Conservation (phyloP, 2,888 invertebrate species). For the Ypsolopha sequella region DNA sequence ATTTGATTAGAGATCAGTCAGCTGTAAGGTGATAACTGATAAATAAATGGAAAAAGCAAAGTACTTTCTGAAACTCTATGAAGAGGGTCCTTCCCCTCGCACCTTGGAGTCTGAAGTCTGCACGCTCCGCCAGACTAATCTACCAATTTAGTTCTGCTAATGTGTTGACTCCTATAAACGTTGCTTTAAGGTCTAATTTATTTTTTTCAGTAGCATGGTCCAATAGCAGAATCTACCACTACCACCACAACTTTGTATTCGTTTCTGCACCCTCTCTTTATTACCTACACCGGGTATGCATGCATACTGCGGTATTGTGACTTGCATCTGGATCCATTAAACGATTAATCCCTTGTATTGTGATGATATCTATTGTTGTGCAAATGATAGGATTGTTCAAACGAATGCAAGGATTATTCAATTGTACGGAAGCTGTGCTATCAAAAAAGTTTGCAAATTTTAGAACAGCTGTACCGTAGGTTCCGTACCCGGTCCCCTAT, state of each 20-base stretch:
- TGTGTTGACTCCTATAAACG: constrained; percentile 19
- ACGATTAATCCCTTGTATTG: constrained; percentile 53
- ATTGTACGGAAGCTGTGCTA: background rate
- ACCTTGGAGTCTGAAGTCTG: constrained; percentile 43
- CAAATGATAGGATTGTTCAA: constrained; percentile 17
- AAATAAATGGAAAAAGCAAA: background rate
- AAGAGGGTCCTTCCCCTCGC: constrained; percentile 28
- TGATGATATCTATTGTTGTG: constrained; percentile 29
- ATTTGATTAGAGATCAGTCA: background rate
- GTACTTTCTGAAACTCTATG: background rate
- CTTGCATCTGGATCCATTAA: constrained; percentile 54
- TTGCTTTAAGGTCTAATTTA: constrained; percentile 29
- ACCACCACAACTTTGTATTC: constrained; percentile 30
- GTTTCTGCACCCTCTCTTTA: constrained; percentile 56
- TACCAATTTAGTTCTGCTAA: constrained; percentile 23
- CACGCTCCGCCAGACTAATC: constrained; percentile 47
- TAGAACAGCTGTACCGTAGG: no score
- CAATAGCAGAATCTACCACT: background rate
- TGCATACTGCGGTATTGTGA: constrained; percentile 62
- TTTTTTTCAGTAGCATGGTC: background rate
- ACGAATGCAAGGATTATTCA: background rate
- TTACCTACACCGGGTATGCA: constrained; percentile 44
- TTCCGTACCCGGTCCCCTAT: no score
- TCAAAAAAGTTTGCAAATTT: no score
- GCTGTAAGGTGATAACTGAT: background rate